Evolutionary conservation across 2,888 invertebrate species (phyloP).

Genomic region (Agrochola lota): DNA sequence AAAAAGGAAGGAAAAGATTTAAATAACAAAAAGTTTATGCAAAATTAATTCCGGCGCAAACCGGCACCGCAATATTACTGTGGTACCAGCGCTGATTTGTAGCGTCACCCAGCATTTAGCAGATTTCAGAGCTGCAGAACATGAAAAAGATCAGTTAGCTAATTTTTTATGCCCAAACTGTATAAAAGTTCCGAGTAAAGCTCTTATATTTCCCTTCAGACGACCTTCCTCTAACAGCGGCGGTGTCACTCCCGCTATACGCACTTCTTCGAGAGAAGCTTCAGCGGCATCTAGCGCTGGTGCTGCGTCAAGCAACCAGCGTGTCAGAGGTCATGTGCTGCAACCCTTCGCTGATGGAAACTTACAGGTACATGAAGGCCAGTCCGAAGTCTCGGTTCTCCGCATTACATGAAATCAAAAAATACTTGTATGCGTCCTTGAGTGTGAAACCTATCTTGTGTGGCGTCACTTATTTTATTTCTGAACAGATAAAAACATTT

Average conservation of each 20-base stretch:
- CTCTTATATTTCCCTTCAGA: constrained; percentile 74
- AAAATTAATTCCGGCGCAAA: neutral
- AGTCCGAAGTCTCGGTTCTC: neutral
- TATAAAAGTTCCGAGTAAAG: neutral
- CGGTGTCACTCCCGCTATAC: constrained; percentile 84
- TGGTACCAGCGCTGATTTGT: neutral
- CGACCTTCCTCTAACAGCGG: constrained; percentile 86
- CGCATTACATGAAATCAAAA: neutral
- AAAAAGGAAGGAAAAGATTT: neutral
- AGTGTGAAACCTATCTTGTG: too few relatives aligned
- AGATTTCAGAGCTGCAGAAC: too few relatives aligned
- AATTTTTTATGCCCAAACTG: neutral
- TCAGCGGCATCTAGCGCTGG: constrained; percentile 80
- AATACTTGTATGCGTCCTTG: neutral
- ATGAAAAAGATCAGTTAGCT: neutral
- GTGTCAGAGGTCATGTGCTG: constrained; percentile 87
- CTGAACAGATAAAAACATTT: too few relatives aligned
- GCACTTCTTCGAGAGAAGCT: constrained; percentile 82
- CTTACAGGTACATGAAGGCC: constrained; percentile 77
- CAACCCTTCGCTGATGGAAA: constrained; percentile 85
- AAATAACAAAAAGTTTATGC: neutral
- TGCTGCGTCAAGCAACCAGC: constrained; percentile 84
- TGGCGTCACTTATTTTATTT: too few relatives aligned
- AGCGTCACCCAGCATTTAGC: too few relatives aligned
- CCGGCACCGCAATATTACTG: neutral